Evolutionary conservation across 2,797 vertebrate species (phyloP).

Genomic region (Sebastolobus alascanus): DNA sequence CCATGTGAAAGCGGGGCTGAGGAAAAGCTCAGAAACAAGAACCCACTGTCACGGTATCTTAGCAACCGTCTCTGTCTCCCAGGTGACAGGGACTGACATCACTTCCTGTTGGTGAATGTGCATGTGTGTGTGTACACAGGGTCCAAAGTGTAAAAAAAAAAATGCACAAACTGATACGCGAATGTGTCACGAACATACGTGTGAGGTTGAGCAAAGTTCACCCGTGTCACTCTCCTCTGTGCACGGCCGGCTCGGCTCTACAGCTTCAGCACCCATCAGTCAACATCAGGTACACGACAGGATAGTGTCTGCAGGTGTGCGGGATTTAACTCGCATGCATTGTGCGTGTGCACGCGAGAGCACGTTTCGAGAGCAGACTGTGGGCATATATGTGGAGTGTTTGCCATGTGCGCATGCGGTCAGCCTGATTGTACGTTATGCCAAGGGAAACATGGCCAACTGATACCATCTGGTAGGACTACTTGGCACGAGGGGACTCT

Average conservation of each 20-base stretch:
- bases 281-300: background rate
- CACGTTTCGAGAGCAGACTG: slow-evolving; percentile 37
- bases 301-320: slow-evolving; percentile 12
- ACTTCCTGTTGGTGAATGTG: slow-evolving; percentile 84
- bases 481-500: slow-evolving; percentile 81
- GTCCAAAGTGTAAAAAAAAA: slow-evolving; percentile 33
- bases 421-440: slow-evolving; percentile 73
- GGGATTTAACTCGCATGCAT: slow-evolving; percentile 21
- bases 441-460: slow-evolving; percentile 83
- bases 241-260: background rate
- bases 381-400: slow-evolving; percentile 47
- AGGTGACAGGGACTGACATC: slow-evolving; percentile 86
- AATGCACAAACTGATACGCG: slow-evolving; percentile 13
- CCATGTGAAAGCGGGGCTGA: slow-evolving; percentile 72
- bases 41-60: slow-evolving; percentile 87
- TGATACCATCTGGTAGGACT: slow-evolving; percentile 86
- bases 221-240: background rate
- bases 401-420: slow-evolving; percentile 64
- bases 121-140: slow-evolving; percentile 57
- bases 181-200: background rate
- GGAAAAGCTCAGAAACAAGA: slow-evolving; percentile 82
- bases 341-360: background rate
- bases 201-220: slow-evolving; percentile 34
- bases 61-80: slow-evolving; percentile 88
- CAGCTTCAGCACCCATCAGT: slow-evolving; percentile 5